A percentile compares a stretch with the other conserved stretches of the same genome.
These are phyloP conservation scores for Hylia prasina DNA, from an alignment of 2,113 vertebrate species.

Conservation along the genomic window DNA sequence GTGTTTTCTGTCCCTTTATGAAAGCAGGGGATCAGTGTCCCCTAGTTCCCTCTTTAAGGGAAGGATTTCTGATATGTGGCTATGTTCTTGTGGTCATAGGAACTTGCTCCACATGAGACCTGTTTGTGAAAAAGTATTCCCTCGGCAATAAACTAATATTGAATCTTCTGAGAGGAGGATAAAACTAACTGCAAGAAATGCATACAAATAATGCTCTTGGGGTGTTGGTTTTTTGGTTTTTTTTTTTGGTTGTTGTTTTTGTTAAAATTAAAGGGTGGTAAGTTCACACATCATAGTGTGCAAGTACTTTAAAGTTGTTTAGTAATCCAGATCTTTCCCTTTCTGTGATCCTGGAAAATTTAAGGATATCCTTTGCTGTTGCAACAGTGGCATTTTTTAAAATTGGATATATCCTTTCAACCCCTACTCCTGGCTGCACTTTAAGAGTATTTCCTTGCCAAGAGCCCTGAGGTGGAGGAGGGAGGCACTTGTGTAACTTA, in stretches of 20 bases:
- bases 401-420: background rate
- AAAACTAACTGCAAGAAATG: background rate
- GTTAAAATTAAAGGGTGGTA: background rate
- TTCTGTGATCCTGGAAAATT: background rate
- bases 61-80: rapidly evolving
- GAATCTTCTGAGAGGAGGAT: background rate
- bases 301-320: background rate
- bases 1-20: background rate
- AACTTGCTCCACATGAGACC: background rate
- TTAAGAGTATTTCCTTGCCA: background rate
- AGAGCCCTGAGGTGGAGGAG: background rate
- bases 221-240: background rate
- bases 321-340: background rate
- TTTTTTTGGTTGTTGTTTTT: background rate
- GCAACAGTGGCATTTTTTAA: background rate
- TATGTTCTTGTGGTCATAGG: background rate
- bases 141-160: background rate
- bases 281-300: background rate
- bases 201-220: background rate
- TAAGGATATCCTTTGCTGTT: conserved; percentile 26
- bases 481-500: background rate
- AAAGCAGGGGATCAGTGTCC: rapidly evolving
- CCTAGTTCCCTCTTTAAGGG: background rate
- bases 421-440: background rate
- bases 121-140: background rate